phyloP scores from a whole-genome alignment of 2,113 vertebrate species.

The Megalops atlanticus region DNA sequence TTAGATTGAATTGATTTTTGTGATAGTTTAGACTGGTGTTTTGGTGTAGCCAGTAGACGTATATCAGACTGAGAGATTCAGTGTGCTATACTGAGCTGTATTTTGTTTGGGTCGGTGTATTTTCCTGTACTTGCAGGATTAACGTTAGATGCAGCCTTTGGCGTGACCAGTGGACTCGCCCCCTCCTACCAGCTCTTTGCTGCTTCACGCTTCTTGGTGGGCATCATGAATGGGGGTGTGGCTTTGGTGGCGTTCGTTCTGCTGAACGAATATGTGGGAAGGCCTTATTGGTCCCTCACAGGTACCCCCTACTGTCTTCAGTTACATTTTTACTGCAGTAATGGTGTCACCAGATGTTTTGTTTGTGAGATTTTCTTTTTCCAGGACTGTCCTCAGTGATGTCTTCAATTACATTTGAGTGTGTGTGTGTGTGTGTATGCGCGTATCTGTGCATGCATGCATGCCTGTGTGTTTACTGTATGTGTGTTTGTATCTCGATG shows the following conservation, averaged over 20 bases:
- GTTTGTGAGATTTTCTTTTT: background rate
- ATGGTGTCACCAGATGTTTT: background rate
- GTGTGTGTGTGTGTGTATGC: no score
- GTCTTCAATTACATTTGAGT: no score
- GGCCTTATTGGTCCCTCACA: constrained; percentile 78
- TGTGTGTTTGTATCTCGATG: no score
- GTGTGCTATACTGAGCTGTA: no score
- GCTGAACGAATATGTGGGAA: constrained; percentile 77
- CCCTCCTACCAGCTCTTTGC: constrained; percentile 75
- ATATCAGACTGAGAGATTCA: no score
- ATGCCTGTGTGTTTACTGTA: background rate
- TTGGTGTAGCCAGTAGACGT: no score
- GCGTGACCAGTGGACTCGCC: constrained; percentile 73
- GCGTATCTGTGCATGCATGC: no score
- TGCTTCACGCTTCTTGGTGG: constrained; percentile 73
- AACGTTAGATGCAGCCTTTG: constrained; percentile 76
- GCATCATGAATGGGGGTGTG: constrained; percentile 80
- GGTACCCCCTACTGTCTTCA: no score
- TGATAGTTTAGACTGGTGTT: no score
- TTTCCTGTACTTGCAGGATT: constrained; percentile 66
- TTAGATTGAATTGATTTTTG: no score
- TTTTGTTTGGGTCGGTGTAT: background rate
- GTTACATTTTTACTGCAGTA: background rate
- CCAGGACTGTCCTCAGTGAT: no score
- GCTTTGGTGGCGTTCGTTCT: constrained; percentile 80